Conservation (phyloP, 1,140 invertebrate species). For the Leptinotarsa lineolata region DNA sequence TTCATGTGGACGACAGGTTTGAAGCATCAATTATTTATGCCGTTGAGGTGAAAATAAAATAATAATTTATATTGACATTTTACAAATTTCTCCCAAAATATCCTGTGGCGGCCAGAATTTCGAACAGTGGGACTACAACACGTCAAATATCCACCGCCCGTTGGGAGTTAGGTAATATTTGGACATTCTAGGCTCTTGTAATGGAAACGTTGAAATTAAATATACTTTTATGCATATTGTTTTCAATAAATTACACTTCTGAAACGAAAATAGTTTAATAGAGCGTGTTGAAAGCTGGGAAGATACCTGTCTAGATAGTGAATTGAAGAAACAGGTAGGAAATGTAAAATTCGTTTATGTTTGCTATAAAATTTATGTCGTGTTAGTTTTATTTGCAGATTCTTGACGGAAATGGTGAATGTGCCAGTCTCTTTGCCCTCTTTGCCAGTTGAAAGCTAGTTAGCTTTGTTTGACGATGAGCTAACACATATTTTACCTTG, state of each 20-base stretch:
- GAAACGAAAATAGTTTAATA: too few relatives aligned
- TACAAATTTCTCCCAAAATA: conserved; percentile 15
- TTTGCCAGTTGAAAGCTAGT: too few relatives aligned
- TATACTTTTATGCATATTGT: background rate
- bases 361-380: too few relatives aligned
- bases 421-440: too few relatives aligned
- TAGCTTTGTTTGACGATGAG: too few relatives aligned
- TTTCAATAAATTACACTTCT: background rate
- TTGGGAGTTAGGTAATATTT: conserved; percentile 23
- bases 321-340: too few relatives aligned
- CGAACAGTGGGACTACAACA: conserved; percentile 14
- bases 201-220: conserved; percentile 14
- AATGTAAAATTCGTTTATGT: too few relatives aligned
- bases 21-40: conserved; percentile 13
- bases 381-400: too few relatives aligned
- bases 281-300: too few relatives aligned
- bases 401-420: too few relatives aligned
- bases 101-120: conserved; percentile 7
- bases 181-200: conserved; percentile 27
- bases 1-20: background rate
- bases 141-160: conserved; percentile 12
- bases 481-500: too few relatives aligned
- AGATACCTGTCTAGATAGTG: too few relatives aligned
- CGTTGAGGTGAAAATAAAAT: conserved; percentile 7
- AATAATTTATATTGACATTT: conserved; percentile 17